These are phyloP conservation scores for Lasius platythorax DNA, from an alignment of 2,888 invertebrate genomes.

Conservation along the genomic window DNA sequence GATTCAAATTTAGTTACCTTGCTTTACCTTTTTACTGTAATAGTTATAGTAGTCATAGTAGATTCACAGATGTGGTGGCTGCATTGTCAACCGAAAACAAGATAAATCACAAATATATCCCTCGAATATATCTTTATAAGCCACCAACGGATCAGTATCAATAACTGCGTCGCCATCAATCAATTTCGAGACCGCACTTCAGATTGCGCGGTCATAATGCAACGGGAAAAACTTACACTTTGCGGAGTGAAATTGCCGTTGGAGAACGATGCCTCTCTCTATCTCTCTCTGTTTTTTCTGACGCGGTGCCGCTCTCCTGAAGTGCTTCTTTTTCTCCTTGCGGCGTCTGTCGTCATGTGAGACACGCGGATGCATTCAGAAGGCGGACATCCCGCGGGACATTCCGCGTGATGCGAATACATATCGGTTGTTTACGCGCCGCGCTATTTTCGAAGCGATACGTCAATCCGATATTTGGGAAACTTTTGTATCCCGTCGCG, in stretches of 20 bases:
- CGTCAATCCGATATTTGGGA: constrained; percentile 83
- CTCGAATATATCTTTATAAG: constrained; percentile 40
- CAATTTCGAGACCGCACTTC: constrained; percentile 42
- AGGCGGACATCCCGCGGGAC: constrained; percentile 72
- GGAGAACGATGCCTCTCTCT: background rate
- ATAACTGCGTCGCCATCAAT: constrained; percentile 52
- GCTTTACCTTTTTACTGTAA: background rate
- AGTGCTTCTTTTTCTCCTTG: constrained; percentile 46
- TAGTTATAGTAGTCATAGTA: background rate
- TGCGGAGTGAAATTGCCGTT: constrained; percentile 11
- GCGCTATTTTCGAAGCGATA: constrained; percentile 82
- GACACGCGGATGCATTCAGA: constrained; percentile 69
- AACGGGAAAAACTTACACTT: constrained; percentile 48
- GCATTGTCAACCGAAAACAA: constrained; percentile 36
- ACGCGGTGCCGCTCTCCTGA: background rate
- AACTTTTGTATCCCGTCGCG: constrained; percentile 75
- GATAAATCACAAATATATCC: constrained; percentile 34
- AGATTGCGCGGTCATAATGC: constrained; percentile 37
- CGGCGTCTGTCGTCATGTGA: constrained; percentile 65
- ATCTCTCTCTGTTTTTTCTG: constrained; percentile 46
- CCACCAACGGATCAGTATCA: constrained; percentile 33
- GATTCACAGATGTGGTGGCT: background rate
- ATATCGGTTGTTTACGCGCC: constrained; percentile 84
- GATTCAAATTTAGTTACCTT: background rate
- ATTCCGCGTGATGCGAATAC: constrained; percentile 75